phyloP scores from a whole-genome alignment of 1,140 invertebrate species.

The Drosophila simulans region DNA sequence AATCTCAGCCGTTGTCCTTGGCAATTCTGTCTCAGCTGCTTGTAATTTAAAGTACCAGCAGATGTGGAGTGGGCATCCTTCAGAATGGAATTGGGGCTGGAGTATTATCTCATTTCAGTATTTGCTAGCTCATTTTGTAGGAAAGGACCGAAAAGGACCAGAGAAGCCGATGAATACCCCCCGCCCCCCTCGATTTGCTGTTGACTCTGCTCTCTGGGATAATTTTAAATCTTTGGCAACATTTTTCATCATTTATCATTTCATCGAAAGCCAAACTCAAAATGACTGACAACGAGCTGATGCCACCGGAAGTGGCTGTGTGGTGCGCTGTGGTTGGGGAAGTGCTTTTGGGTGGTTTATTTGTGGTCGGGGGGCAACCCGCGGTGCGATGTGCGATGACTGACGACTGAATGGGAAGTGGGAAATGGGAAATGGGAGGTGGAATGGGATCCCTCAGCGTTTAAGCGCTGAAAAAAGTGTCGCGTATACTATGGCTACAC shows the following conservation, averaged over 20 bases:
- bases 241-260: constrained; percentile 84
- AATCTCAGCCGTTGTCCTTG: constrained; percentile 13
- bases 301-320: constrained; percentile 35
- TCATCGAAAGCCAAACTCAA: constrained; percentile 80
- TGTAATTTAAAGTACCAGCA: constrained; percentile 18
- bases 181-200: constrained; percentile 48
- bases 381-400: constrained; percentile 59
- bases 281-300: constrained; percentile 84
- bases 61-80: constrained; percentile 2
- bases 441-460: constrained; percentile 23
- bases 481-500: constrained; percentile 44
- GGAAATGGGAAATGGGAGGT: neutral
- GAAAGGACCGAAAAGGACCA: constrained; percentile 12
- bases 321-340: neutral
- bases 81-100: neutral
- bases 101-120: constrained; percentile 36
- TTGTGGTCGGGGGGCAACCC: constrained; percentile 54
- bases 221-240: constrained; percentile 82
- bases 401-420: constrained; percentile 48
- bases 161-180: neutral
- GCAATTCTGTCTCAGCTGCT: constrained; percentile 46
- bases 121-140: constrained; percentile 71
- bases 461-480: constrained; percentile 59
- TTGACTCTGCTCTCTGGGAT: constrained; percentile 75
- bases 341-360: constrained; percentile 38